Evolutionary conservation across 2,888 invertebrate genomes (phyloP), one percentile per base, ranked within the genome.

Genomic region (Tetanocera ferruginea): DNA sequence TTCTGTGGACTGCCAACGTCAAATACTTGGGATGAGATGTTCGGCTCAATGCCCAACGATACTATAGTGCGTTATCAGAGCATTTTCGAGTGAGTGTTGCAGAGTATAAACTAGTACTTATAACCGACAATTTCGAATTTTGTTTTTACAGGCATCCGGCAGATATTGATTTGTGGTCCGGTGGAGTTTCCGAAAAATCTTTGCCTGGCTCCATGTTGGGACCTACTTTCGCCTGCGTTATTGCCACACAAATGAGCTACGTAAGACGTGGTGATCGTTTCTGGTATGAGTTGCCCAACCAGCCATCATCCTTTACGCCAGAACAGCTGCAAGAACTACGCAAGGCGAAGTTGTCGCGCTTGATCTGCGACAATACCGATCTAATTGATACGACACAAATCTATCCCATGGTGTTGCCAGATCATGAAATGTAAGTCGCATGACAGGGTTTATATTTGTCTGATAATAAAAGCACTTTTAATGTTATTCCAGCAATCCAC

Each of bases 161-260:
- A 79, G 98, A 98, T 89, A 96, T 98, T 67, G 98, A 98, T 91
- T 91, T 98, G 76, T 98, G 97, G 96, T 96, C 97, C 23, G 98
- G 97, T 70, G 98, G 97, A 69, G 96, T 98, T 8, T 96, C 97
- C 0, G 98, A 98, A 87, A 92, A 94, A 80, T 95, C 97, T 2
- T 91, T 97, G 75, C 95, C 96, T 9, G 97, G 97, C 64, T 96
- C 97, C 76, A 95, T 98, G 94, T 92, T 98, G 80, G 98, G 98
- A 71, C 97, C 98, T 0, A 97, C 97, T 71, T 98, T 98, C 87
- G 96, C 97, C 74, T 98, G 98, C 87, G 92, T 98, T 80, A 97
- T 98, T 84, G 98, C 97, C 34, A 96, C 96, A 34, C 97, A 98
- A 90, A 97, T 98, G 91, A 95, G 95, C 84, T 95, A 96, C 86